Percentiles rank a stretch among this genome's conserved stretches.
phyloP scores from a whole-genome alignment of 64 coral and sea anemone genomes.

The Astreopora myriophthalma region DNA sequence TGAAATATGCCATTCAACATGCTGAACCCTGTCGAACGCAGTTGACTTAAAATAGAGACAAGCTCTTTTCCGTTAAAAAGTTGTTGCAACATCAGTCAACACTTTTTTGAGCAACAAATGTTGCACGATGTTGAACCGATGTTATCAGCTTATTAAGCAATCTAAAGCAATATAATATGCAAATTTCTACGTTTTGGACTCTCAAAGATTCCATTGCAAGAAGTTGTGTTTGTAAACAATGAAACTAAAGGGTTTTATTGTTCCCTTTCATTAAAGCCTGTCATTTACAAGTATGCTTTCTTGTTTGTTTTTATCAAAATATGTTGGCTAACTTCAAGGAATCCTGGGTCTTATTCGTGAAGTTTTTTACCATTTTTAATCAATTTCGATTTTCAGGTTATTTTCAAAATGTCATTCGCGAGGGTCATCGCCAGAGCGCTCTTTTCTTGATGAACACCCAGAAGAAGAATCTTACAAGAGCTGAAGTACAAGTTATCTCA shows the following conservation, averaged over 20 bases:
- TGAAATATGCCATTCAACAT: too few relatives aligned
- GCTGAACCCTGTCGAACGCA: too few relatives aligned
- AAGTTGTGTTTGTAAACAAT: background rate
- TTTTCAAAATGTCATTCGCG: constrained; percentile 27
- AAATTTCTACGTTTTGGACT: background rate
- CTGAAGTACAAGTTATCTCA: background rate
- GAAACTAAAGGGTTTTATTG: background rate
- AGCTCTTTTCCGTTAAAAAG: too few relatives aligned
- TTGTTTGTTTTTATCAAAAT: background rate
- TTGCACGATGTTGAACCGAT: too few relatives aligned
- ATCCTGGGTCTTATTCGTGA: too few relatives aligned
- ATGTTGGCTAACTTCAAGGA: too few relatives aligned
- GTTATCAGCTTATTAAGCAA: too few relatives aligned
- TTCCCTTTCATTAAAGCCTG: background rate
- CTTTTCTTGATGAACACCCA: background rate
- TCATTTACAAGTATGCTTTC: background rate
- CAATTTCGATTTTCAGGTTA: background rate
- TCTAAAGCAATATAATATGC: background rate
- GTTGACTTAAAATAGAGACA: too few relatives aligned
- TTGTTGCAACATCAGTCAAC: too few relatives aligned
- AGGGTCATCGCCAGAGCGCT: background rate
- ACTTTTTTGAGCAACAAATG: too few relatives aligned
- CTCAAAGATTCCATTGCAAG: background rate
- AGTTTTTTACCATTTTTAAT: background rate
- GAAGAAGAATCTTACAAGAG: background rate